Percentiles rank a stretch among this genome's conserved stretches.
These are phyloP conservation scores for Rhagoletis zephyria DNA, from an alignment of 1,140 invertebrate species.

Conservation along the genomic window DNA sequence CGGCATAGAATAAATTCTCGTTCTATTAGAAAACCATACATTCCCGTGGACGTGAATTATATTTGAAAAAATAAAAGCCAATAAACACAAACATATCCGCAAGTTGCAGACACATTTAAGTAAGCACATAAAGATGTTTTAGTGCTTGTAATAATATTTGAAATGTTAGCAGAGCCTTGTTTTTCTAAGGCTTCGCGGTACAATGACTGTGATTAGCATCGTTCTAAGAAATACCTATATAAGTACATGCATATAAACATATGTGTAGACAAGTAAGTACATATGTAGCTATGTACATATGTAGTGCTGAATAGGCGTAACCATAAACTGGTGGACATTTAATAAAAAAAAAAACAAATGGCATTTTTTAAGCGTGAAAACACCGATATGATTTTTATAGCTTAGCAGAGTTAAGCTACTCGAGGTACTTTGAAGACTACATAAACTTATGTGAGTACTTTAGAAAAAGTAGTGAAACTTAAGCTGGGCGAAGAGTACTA, in stretches of 20 bases:
- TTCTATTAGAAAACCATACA: background rate
- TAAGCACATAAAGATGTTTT: background rate
- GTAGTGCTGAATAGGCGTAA: constrained; percentile 18
- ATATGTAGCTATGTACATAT: background rate
- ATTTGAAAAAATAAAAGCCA: background rate
- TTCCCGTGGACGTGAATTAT: background rate
- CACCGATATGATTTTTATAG: background rate
- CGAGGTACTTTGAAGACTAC: background rate
- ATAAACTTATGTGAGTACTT: too few relatives aligned
- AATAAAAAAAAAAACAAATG: background rate
- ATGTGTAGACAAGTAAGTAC: too few relatives aligned
- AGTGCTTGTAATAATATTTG: background rate
- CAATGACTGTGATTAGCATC: constrained; percentile 15
- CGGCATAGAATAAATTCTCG: background rate
- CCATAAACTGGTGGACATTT: constrained; percentile 47
- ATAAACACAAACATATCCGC: background rate
- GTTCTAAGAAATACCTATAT: background rate
- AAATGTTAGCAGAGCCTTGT: background rate
- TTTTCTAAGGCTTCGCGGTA: background rate
- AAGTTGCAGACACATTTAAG: constrained; percentile 1
- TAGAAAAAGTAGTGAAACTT: too few relatives aligned
- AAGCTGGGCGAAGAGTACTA: too few relatives aligned
- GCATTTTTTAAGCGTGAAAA: constrained; percentile 32
- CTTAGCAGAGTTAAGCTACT: background rate
- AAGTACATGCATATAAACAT: background rate